phyloP scores from a whole-genome alignment of 2,888 invertebrate genomes.

The Mechanitis mazaeus region DNA sequence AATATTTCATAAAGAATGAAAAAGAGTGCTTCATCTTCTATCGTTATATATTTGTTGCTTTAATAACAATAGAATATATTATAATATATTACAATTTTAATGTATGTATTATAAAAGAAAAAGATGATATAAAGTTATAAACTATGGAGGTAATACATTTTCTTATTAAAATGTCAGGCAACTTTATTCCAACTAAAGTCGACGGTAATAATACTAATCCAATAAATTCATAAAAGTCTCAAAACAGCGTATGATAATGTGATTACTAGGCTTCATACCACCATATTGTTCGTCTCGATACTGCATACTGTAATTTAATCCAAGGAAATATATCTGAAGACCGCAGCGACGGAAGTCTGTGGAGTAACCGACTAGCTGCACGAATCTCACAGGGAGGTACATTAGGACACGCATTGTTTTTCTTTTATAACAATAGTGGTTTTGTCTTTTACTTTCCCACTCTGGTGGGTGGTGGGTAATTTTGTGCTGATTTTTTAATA shows the following conservation, averaged over 20 bases:
- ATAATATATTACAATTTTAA: no score
- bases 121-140: neutral
- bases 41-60: neutral
- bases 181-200: conserved; percentile 1
- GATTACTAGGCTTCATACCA: conserved; percentile 33
- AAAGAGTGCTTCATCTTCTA: no score
- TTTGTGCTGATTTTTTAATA: conserved; percentile 3
- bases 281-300: conserved; percentile 33
- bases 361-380: conserved; percentile 38
- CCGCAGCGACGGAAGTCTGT: conserved; percentile 52
- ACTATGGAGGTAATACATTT: neutral
- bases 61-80: no score
- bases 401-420: conserved; percentile 41
- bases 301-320: conserved; percentile 54
- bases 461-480: conserved; percentile 16
- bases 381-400: conserved; percentile 45
- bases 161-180: no score
- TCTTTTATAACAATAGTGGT: conserved; percentile 24
- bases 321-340: conserved; percentile 53
- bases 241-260: conserved; percentile 28
- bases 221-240: conserved; percentile 22
- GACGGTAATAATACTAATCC: conserved; percentile 13
- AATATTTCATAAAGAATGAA: neutral
- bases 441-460: conserved; percentile 20
- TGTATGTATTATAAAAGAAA: no score